Conservation (phyloP, 2,797 vertebrate species). For the Sarcophilus harrisii region DNA sequence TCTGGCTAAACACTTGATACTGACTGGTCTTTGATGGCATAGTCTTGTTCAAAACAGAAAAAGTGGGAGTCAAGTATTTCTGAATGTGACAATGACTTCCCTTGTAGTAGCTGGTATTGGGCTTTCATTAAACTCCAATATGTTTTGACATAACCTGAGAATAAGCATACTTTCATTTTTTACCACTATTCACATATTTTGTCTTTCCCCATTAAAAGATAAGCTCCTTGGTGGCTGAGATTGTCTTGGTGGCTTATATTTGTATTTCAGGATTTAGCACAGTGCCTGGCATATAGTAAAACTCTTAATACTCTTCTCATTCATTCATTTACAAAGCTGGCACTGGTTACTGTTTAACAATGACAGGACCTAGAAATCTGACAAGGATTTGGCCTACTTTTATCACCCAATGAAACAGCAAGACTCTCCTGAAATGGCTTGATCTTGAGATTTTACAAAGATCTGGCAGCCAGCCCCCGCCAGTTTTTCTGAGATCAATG, state of each 20-base stretch:
- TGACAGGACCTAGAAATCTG: constrained; percentile 92
- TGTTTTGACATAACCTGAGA: constrained; percentile 89
- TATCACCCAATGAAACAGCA: not conserved
- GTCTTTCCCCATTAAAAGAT: not conserved
- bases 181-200: constrained; percentile 82
- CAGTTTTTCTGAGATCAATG: not conserved
- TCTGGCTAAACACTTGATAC: not conserved
- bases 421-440: not conserved
- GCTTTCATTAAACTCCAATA: constrained; percentile 87
- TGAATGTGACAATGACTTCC: constrained; percentile 69
- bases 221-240: not conserved
- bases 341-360: constrained; percentile 79
- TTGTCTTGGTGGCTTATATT: not conserved
- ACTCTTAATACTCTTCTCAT: not conserved
- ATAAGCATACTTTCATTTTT: constrained; percentile 88
- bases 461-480: not conserved
- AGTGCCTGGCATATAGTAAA: not conserved
- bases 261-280: not conserved
- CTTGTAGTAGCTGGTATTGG: constrained; percentile 69
- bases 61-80: constrained; percentile 83
- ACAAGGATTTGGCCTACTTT: not conserved
- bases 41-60: constrained; percentile 91
- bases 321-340: constrained; percentile 77
- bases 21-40: constrained; percentile 87
- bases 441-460: not conserved